A percentile compares a stretch with the other conserved stretches of the same genome.
phyloP scores from a whole-genome alignment of 2,888 invertebrate species.

The Cheilosia pagana region DNA sequence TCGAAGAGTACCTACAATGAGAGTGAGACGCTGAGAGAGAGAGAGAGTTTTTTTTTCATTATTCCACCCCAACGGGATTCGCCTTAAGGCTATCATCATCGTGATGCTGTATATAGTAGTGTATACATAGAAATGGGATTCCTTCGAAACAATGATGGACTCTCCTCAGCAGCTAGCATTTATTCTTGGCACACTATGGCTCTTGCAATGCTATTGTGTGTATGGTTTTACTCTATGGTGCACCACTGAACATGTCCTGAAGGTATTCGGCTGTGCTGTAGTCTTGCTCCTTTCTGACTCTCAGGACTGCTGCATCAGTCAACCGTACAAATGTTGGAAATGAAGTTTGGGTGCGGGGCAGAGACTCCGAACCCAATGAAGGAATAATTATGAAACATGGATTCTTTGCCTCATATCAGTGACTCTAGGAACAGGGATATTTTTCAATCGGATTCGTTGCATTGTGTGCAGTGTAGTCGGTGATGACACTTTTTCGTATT shows the following conservation, averaged over 20 bases:
- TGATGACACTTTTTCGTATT: conserved; percentile 29
- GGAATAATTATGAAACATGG: conserved; percentile 70
- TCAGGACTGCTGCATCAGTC: conserved; percentile 43
- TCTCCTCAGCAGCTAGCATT: conserved; percentile 46
- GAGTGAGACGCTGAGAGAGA: conserved; percentile 16
- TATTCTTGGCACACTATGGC: conserved; percentile 42
- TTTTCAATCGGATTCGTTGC: conserved; percentile 42
- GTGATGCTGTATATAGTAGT: conserved; percentile 52
- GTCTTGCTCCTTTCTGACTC: conserved; percentile 54
- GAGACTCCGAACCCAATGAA: conserved; percentile 27
- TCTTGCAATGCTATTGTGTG: conserved; percentile 63
- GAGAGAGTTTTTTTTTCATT: conserved; percentile 62
- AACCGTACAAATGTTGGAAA: not conserved
- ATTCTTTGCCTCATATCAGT: conserved; percentile 42
- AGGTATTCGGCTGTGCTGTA: conserved; percentile 42
- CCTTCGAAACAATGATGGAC: conserved; percentile 68
- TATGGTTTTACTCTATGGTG: conserved; percentile 44
- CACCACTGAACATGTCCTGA: conserved; percentile 62
- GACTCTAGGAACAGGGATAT: conserved; percentile 50
- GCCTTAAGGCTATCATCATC: conserved; percentile 69
- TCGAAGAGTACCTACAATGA: conserved; percentile 1
- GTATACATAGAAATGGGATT: conserved; percentile 61
- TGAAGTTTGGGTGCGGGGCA: conserved; percentile 27
- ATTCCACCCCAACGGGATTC: conserved; percentile 69
- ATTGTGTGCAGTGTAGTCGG: conserved; percentile 17